phyloP scores from a whole-genome alignment of 2,797 vertebrate genomes.

The Parauchenoglanis ngamensis region DNA sequence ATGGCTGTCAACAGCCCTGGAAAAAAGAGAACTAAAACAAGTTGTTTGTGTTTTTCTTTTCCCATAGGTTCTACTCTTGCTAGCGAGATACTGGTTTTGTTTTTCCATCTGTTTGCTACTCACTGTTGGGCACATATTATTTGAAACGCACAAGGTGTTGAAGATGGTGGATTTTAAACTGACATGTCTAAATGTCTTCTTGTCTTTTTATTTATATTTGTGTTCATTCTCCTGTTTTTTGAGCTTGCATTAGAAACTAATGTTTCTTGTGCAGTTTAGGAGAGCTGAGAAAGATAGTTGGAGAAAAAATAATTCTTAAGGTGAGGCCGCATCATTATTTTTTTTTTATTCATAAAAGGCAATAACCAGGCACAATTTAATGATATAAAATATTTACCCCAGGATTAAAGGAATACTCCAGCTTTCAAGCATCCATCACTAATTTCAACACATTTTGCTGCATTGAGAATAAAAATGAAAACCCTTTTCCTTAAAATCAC shows the following conservation, averaged over 20 bases:
- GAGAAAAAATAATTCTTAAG: background rate
- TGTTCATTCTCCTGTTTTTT: background rate
- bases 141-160: too few relatives aligned
- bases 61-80: background rate
- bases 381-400: background rate
- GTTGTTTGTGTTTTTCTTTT: conserved; percentile 44
- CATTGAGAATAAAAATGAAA: background rate
- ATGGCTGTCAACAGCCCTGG: conserved; percentile 65
- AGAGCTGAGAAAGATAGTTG: background rate
- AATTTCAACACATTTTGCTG: background rate
- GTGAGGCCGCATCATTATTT: background rate
- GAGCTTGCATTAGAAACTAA: background rate
- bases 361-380: background rate
- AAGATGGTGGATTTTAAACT: background rate
- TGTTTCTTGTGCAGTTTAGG: background rate
- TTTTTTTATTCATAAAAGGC: background rate
- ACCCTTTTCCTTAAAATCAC: background rate
- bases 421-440: background rate
- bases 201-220: background rate
- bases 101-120: conserved; percentile 7
- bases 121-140: background rate
- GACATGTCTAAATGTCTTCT: background rate
- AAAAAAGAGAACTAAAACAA: conserved; percentile 61
- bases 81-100: background rate
- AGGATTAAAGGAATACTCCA: background rate